These are phyloP conservation scores for Carposina sasakii DNA, from an alignment of 1,140 invertebrate species.

Conservation along the genomic window DNA sequence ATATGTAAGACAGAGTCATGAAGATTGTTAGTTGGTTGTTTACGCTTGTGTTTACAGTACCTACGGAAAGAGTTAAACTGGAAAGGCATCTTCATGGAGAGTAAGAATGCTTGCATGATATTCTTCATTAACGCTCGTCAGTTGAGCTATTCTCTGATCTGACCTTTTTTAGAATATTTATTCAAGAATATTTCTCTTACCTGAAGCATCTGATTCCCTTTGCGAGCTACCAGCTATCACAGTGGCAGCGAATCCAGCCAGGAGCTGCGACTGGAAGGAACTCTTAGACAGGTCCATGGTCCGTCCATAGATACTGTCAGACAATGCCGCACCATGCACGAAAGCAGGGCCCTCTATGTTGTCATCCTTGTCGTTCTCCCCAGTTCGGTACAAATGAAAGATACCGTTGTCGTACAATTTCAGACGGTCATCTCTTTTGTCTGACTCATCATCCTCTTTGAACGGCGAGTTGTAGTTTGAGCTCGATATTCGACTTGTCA, in stretches of 20 bases:
- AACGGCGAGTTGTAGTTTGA: constrained; percentile 52
- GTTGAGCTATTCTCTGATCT: no score
- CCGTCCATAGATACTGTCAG: constrained; percentile 57
- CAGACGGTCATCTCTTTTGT: constrained; percentile 45
- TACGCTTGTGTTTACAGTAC: no score
- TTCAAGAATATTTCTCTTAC: no score
- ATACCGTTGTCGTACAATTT: constrained; percentile 55
- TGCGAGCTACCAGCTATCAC: constrained; percentile 57
- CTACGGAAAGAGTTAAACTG: no score
- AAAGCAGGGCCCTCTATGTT: constrained; percentile 33
- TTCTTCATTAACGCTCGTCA: no score
- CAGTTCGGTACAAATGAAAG: constrained; percentile 56
- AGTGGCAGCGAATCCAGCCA: constrained; percentile 59
- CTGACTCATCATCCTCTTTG: constrained; percentile 60
- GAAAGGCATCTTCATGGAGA: no score
- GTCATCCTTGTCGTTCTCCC: constrained; percentile 47
- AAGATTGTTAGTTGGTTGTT: no score
- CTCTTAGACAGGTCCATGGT: constrained; percentile 65
- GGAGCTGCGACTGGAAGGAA: constrained; percentile 60
- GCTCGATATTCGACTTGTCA: constrained; percentile 36
- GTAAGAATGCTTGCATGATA: no score
- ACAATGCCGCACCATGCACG: constrained; percentile 33
- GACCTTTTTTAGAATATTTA: no score
- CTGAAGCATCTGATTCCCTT: constrained; percentile 47
- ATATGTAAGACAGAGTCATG: no score